Conservation (phyloP, 1,140 invertebrate genomes). For the Zaprionus gabonicus region DNA sequence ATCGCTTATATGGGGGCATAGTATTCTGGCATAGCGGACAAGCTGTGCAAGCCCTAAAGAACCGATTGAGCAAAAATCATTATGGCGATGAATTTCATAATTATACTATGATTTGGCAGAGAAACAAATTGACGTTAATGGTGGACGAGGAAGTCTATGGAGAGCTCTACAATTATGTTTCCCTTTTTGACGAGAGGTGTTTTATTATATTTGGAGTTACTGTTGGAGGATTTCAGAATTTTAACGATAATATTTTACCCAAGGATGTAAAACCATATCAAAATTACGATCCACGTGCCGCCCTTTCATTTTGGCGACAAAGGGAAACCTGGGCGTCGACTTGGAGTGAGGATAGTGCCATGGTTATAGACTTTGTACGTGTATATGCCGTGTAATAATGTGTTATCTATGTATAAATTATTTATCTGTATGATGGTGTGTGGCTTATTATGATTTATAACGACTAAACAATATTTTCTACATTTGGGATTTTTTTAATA, state of each 20-base stretch:
- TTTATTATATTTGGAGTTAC: constrained; percentile 76
- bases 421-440: neutral
- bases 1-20: constrained; percentile 62
- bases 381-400: constrained; percentile 57
- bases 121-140: constrained; percentile 85
- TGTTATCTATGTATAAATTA: neutral
- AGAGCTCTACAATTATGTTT: constrained; percentile 57
- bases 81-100: constrained; percentile 88
- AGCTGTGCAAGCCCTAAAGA: constrained; percentile 41
- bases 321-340: constrained; percentile 51
- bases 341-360: constrained; percentile 60
- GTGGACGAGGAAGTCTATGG: constrained; percentile 85
- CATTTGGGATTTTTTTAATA: too few relatives aligned
- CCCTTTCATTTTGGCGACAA: constrained; percentile 65
- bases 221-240: constrained; percentile 72
- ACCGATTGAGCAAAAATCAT: constrained; percentile 42
- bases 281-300: constrained; percentile 62
- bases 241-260: constrained; percentile 57
- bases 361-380: constrained; percentile 63
- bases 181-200: constrained; percentile 64
- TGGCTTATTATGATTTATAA: neutral
- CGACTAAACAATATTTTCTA: neutral
- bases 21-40: constrained; percentile 54
- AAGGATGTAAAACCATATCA: constrained; percentile 69
- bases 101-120: constrained; percentile 88